Conservation (phyloP, 2,797 vertebrate genomes). For the Gymnothorax javanicus region DNA sequence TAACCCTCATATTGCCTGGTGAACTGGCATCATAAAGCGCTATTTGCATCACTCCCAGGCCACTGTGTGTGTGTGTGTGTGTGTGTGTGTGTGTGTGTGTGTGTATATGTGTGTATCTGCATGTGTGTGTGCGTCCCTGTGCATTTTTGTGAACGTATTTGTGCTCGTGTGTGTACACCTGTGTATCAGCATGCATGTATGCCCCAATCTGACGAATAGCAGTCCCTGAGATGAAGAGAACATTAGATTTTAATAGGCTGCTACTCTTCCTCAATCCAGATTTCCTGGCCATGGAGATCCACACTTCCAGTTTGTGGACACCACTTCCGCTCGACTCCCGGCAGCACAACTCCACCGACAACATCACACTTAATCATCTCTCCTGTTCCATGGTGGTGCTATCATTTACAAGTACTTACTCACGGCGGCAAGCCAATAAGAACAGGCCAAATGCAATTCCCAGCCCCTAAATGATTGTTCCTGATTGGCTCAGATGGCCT, state of each 20-base stretch:
- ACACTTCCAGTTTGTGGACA: neutral
- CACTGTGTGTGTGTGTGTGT: neutral
- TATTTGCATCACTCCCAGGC: too few relatives aligned
- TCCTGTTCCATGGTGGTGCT: too few relatives aligned
- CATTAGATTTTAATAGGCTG: neutral
- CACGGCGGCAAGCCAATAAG: neutral
- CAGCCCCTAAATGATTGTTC: neutral
- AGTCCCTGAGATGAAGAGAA: too few relatives aligned
- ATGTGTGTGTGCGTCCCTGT: too few relatives aligned
- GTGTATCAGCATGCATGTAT: neutral
- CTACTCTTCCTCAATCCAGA: neutral
- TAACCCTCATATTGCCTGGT: too few relatives aligned
- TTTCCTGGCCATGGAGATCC: neutral
- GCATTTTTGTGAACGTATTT: neutral
- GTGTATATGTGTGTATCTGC: too few relatives aligned
- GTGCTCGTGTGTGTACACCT: neutral
- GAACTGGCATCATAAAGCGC: too few relatives aligned
- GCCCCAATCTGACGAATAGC: too few relatives aligned
- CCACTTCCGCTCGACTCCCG: neutral
- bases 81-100: too few relatives aligned
- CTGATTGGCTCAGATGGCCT: neutral
- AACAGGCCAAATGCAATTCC: neutral
- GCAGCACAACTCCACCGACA: too few relatives aligned
- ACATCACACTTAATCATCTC: too few relatives aligned
- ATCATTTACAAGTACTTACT: too few relatives aligned